Evolutionary conservation across 2,888 invertebrate species (phyloP), one percentile per base, ranked within the genome.

Genomic region (Athalia circularis): DNA sequence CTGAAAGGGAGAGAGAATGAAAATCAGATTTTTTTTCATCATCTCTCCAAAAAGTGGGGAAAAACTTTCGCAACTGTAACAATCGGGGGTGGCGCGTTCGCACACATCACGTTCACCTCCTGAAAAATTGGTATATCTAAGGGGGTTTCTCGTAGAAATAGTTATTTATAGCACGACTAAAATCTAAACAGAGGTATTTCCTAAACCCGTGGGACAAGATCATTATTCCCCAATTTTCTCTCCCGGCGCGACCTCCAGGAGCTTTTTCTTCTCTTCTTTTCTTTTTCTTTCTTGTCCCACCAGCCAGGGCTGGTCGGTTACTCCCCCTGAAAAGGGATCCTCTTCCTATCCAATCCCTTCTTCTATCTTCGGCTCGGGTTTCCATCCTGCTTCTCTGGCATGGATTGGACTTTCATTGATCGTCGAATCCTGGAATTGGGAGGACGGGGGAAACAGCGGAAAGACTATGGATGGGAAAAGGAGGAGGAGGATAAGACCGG

Each of bases 171-270:
- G 54, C 52, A 47, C 13, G 50, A 68, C 54, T 59, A 15, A 59
- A 72, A 59, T 72, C 57, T 72, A 45, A 72, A 59, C 45, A 59
- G 8, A 72, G 72, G 59, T 45, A 72, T 59, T 72, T 47, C 47
- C 43, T 11, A 11, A 5, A 29, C 15, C 48, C 64, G 59, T 80
- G 76, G 67, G 68, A 54, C 52, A 77, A 79, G 82, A 82, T 82
- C 83, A 82, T 84, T 84, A 84, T 82, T 84, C 81, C 80, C 79
- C 82, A 81, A 83, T 84, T 83, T 82, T 80, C 80, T 52, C 52
- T 57, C 77, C 45, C 54, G 65, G 9, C 75, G 45, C 7, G 15
- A 59, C 43, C 9, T 13, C 8, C 43, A 65, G 59, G 47, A 45
- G 57, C 9, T 72, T 59, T 72, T 72, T 47, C 7, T 11, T 29